phyloP scores from a whole-genome alignment of 2,888 invertebrate species.

The Napeogenes sylphis region DNA sequence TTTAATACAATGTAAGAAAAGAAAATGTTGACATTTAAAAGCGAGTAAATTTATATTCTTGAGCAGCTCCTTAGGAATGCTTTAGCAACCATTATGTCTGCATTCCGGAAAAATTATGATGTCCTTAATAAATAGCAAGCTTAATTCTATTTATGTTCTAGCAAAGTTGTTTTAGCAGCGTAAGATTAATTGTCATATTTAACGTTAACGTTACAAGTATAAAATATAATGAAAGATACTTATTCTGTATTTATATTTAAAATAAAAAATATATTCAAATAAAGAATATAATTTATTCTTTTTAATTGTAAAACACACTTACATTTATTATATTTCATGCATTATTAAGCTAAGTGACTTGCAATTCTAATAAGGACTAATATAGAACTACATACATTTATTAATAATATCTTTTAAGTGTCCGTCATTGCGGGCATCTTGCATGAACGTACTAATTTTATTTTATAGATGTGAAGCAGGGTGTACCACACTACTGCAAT shows the following conservation, averaged over 20 bases:
- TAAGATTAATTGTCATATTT: slow-evolving; percentile 28
- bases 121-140: slow-evolving; percentile 49
- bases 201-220: not conserved
- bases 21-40: slow-evolving; percentile 3
- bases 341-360: slow-evolving; percentile 9
- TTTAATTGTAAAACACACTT: not conserved
- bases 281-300: no score
- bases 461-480: no score
- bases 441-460: no score
- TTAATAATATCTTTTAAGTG: no score
- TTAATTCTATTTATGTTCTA: slow-evolving; percentile 52
- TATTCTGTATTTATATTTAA: not conserved
- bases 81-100: slow-evolving; percentile 41
- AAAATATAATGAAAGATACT: not conserved
- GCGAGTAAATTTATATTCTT: slow-evolving; percentile 13
- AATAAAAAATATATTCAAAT: no score
- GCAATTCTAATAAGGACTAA: not conserved
- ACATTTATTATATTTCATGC: slow-evolving; percentile 33
- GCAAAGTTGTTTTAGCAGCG: slow-evolving; percentile 45
- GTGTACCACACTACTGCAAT: no score
- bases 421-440: no score
- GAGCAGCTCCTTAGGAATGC: slow-evolving; percentile 20
- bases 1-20: slow-evolving; percentile 2
- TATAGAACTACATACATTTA: no score
- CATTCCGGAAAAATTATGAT: slow-evolving; percentile 53